These are phyloP conservation scores for Micromussa lordhowensis DNA, from an alignment of 92 coral and sea anemone species.

Conservation along the genomic window DNA sequence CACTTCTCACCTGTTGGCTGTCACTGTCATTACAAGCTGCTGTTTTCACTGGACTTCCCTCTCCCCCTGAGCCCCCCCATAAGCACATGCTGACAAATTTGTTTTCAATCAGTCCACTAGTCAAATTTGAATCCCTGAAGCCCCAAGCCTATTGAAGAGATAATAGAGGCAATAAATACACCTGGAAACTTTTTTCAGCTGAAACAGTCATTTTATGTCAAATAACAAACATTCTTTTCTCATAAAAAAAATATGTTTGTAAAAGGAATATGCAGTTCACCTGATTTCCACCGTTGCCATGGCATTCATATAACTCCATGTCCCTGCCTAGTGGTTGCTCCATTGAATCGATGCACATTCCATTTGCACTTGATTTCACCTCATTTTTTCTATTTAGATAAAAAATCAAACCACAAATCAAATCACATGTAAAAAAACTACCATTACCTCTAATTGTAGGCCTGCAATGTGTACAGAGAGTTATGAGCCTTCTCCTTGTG, in stretches of 20 bases:
- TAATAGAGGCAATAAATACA: background rate
- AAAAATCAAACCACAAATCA: background rate
- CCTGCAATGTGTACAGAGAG: background rate
- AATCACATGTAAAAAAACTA: background rate
- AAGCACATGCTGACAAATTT: slow-evolving; percentile 2
- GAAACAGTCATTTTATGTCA: no score
- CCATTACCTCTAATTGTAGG: background rate
- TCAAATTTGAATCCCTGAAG: background rate
- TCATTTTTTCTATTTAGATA: background rate
- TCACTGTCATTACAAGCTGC: slow-evolving; percentile 29
- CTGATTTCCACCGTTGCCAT: slow-evolving; percentile 38
- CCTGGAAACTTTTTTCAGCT: no score
- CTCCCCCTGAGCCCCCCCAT: background rate
- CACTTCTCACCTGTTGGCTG: slow-evolving; percentile 15
- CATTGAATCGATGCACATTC: slow-evolving; percentile 43
- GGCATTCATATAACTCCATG: slow-evolving; percentile 5
- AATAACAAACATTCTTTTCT: background rate
- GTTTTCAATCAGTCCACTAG: slow-evolving; percentile 25
- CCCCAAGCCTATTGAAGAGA: slow-evolving; percentile 31
- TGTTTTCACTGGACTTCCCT: slow-evolving; percentile 17
- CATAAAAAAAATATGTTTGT: background rate
- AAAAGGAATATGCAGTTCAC: background rate
- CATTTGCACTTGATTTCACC: slow-evolving; percentile 16
- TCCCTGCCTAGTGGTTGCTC: slow-evolving; percentile 17
- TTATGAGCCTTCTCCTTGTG: background rate